A percentile compares a stretch with the other conserved stretches of the same genome.
Conservation (phyloP, 35 echinoderm and acorn worm genomes). For the Strongylocentrotus purpuratus region DNA sequence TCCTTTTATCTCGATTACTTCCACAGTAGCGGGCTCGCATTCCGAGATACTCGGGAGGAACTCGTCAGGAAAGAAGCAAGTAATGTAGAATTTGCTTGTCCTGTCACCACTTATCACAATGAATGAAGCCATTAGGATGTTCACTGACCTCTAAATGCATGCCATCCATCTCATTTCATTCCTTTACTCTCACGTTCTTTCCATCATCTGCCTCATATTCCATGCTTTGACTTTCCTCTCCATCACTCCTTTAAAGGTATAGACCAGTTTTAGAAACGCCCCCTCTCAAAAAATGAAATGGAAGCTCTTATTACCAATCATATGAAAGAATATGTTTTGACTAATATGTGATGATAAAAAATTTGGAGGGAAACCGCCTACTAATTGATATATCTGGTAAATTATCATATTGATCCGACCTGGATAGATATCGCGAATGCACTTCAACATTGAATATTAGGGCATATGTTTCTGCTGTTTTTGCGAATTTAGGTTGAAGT, state of each 20-base stretch:
- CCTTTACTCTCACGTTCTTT: neutral
- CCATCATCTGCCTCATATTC: neutral
- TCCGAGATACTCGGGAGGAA: neutral
- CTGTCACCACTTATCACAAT: neutral
- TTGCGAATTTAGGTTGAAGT: no score
- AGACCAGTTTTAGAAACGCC: no score
- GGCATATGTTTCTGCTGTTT: no score
- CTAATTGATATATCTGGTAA: no score
- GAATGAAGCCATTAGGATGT: neutral
- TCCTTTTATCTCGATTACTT: constrained; percentile 5
- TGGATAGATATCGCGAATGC: no score
- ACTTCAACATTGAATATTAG: no score
- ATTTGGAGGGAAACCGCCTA: no score
- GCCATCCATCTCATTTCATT: neutral
- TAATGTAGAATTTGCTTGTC: neutral
- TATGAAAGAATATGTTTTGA: no score
- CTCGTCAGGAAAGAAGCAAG: neutral
- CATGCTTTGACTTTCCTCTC: neutral
- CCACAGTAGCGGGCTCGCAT: neutral
- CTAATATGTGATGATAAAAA: no score
- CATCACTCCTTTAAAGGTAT: neutral
- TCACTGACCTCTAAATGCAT: neutral
- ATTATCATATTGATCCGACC: no score
- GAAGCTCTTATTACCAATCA: no score
- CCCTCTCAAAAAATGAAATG: no score